Evolutionary conservation across 2,797 vertebrate genomes (phyloP).

Genomic region (Pagetopsis macropterus): DNA sequence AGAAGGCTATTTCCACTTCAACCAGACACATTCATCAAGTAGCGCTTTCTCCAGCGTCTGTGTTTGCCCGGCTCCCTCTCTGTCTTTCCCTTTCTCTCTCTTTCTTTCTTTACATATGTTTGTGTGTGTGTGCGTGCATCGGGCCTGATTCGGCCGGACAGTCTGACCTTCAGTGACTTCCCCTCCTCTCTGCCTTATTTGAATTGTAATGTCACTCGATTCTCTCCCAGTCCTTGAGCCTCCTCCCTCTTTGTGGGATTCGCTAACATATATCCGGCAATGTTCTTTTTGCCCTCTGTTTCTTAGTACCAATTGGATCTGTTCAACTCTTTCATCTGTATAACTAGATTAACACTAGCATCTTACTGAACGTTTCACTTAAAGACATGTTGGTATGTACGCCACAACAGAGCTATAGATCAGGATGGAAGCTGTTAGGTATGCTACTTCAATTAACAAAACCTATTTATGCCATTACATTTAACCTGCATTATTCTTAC

Average conservation of each 20-base stretch:
- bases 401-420: no score
- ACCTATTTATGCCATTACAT: no score
- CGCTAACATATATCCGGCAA: constrained; percentile 1
- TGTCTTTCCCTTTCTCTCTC: neutral
- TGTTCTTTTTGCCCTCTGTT: no score
- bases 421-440: no score
- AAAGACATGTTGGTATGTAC: no score
- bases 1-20: constrained; percentile 55
- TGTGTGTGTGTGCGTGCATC: constrained; percentile 19
- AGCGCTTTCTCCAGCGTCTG: neutral
- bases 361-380: no score
- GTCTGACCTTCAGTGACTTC: constrained; percentile 44
- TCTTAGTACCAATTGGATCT: no score
- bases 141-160: constrained; percentile 37
- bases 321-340: no score
- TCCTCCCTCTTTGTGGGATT: constrained; percentile 1
- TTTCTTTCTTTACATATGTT: neutral
- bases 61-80: constrained; percentile 6
- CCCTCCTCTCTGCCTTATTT: constrained; percentile 9
- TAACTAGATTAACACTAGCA: no score
- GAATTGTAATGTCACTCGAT: constrained; percentile 29
- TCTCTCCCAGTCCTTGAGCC: neutral
- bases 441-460: no score
- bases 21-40: constrained; percentile 50
- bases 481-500: no score